Evolutionary conservation across 2,113 vertebrate species (phyloP).

Genomic region (Athene noctua): DNA sequence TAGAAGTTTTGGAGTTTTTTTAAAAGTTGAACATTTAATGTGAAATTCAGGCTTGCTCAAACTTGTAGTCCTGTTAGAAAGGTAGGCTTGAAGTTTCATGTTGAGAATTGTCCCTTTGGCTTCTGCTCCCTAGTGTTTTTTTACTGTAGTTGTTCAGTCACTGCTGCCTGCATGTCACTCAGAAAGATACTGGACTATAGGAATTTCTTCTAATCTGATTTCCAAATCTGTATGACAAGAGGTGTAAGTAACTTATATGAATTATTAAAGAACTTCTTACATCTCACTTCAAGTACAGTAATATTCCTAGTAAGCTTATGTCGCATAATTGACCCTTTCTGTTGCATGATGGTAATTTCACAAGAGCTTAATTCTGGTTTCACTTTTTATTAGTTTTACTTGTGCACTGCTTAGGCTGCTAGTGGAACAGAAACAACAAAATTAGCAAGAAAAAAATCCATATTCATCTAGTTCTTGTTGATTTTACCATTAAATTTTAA

Average conservation of each 20-base stretch:
- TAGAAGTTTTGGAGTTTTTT: not conserved
- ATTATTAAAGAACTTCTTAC: not conserved
- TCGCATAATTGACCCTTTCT: not conserved
- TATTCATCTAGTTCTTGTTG: not conserved
- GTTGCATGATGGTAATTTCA: not conserved
- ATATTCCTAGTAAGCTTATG: not conserved
- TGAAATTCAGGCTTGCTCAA: not conserved
- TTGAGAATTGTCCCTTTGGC: not conserved
- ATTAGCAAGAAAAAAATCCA: not conserved
- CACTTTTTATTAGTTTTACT: not conserved
- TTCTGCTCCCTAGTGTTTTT: not conserved
- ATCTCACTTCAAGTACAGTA: not conserved
- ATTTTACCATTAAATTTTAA: conserved; percentile 33
- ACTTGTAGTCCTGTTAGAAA: not conserved
- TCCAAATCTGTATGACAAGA: not conserved
- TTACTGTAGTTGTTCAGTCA: not conserved
- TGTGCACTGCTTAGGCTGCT: not conserved
- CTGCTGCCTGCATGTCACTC: not conserved
- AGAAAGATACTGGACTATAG: not conserved
- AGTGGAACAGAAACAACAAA: not conserved
- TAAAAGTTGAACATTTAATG: not conserved
- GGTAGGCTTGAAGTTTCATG: not conserved
- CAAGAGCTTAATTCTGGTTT: not conserved
- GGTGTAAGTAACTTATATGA: not conserved
- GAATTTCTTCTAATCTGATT: not conserved